Evolutionary conservation across 2,113 vertebrate species (phyloP).

Genomic region (Nothobranchius kuhntae): DNA sequence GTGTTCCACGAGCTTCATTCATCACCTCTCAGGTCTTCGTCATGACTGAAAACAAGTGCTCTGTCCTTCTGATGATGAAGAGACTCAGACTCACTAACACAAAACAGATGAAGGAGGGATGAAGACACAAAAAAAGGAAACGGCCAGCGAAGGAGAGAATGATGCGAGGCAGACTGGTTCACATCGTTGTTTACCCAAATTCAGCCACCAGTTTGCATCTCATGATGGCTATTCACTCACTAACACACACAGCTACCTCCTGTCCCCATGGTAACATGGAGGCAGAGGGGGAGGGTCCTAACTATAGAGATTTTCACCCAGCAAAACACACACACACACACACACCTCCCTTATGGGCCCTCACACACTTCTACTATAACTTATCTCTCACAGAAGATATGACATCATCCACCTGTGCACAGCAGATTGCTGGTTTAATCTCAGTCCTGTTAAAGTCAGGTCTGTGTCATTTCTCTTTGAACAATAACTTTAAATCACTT

Average conservation of each 20-base stretch:
- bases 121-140: background rate
- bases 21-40: conserved; percentile 42
- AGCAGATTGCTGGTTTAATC: background rate
- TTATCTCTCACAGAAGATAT: conserved; percentile 15
- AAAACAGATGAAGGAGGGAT: background rate
- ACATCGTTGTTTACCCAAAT: conserved; percentile 25
- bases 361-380: background rate
- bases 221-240: conserved; percentile 22
- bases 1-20: conserved; percentile 53
- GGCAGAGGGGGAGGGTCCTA: conserved; percentile 54
- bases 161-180: conserved; percentile 9
- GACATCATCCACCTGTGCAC: conserved; percentile 19
- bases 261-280: conserved; percentile 70
- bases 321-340: conserved; percentile 53
- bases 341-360: conserved; percentile 37
- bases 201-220: conserved; percentile 40
- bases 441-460: background rate
- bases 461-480: background rate
- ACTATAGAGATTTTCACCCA: conserved; percentile 66
- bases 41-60: conserved; percentile 32
- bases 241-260: conserved; percentile 36
- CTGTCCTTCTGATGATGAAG: conserved; percentile 25
- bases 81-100: conserved; percentile 6
- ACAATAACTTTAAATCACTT: background rate
- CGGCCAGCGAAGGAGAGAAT: background rate